A percentile compares a stretch with the other conserved stretches of the same genome.
phyloP scores from a whole-genome alignment of 2,797 vertebrate genomes.

The Aythya fuligula region DNA sequence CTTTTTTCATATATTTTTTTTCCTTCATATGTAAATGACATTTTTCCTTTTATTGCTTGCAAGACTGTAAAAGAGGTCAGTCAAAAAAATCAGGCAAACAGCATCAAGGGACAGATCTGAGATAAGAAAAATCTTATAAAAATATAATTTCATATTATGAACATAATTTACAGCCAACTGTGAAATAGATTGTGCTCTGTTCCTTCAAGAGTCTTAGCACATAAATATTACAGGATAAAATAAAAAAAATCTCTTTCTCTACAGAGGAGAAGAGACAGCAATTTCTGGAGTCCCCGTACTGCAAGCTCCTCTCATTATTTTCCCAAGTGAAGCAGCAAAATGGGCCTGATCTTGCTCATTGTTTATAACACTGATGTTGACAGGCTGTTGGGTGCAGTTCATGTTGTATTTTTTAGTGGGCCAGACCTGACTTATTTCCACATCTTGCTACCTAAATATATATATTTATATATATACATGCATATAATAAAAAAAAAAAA shows the following conservation, averaged over 20 bases:
- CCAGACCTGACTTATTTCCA: not conserved
- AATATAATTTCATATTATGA: not conserved
- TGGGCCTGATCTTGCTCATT: not conserved
- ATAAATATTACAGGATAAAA: not conserved
- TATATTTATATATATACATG: no score
- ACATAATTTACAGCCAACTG: not conserved
- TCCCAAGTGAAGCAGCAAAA: not conserved
- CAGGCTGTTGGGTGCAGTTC: rapidly evolving
- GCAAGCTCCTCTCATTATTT: not conserved
- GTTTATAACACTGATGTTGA: not conserved
- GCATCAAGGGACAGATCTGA: not conserved
- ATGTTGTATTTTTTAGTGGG: not conserved
- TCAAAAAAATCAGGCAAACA: not conserved
- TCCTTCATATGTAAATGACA: not conserved
- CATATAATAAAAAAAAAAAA: no score
- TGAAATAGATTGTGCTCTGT: not conserved
- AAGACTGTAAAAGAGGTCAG: not conserved
- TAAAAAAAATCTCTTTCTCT: not conserved
- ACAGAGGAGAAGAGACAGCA: not conserved
- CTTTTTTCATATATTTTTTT: not conserved
- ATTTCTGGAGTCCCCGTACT: not conserved
- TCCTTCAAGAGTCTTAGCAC: not conserved
- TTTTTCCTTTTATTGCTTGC: not conserved
- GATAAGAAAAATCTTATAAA: not conserved
- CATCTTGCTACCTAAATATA: not conserved